Percentiles rank a stretch among this genome's conserved stretches.
Conservation (phyloP, 2,113 vertebrate species). For the Nettapus auritus region DNA sequence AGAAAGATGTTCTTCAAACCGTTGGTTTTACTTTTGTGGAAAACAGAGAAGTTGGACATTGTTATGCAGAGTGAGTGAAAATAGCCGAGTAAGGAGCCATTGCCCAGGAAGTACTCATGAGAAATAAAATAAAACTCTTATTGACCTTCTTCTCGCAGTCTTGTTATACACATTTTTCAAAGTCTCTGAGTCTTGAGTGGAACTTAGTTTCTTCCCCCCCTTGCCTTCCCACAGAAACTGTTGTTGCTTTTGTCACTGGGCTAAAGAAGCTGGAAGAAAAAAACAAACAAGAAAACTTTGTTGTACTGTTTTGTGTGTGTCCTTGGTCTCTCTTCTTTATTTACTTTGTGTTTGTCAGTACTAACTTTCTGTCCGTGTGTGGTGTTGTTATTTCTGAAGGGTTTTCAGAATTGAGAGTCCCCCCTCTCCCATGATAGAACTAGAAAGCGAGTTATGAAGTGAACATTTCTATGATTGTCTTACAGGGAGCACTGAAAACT, state of each 20-base stretch:
- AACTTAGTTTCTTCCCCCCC: neutral
- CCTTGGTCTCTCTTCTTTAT: neutral
- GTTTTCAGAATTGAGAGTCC: neutral
- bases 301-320: neutral
- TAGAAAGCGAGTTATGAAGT: fast-evolving
- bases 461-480: neutral
- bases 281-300: neutral
- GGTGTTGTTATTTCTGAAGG: neutral
- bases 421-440: too few species aligned
- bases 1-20: neutral
- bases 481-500: neutral
- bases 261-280: neutral
- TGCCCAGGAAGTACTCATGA: neutral
- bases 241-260: neutral
- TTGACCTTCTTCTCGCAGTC: neutral
- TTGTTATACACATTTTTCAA: neutral
- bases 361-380: neutral
- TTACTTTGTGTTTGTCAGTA: neutral
- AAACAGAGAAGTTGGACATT: neutral
- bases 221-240: neutral
- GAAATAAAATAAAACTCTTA: neutral
- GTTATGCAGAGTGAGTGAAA: neutral
- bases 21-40: neutral
- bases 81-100: neutral
- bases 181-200: neutral